Evolutionary conservation across 2,113 vertebrate species (phyloP).

Genomic region (Hiodon alosoides): DNA sequence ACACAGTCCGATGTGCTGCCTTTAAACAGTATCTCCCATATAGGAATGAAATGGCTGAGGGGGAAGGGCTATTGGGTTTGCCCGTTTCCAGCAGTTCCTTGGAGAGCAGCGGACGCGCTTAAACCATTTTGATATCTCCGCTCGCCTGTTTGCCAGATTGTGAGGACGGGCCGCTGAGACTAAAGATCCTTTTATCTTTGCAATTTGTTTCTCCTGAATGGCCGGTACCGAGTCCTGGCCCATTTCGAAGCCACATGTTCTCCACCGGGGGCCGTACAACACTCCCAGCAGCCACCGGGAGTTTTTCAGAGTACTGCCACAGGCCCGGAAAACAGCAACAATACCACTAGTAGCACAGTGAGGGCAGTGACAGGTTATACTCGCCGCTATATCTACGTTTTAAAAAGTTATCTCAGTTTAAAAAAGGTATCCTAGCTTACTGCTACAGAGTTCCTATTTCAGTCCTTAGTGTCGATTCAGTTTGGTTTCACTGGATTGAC

Average conservation of each 20-base stretch:
- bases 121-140: not conserved
- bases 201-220: not conserved
- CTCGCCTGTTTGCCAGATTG: not conserved
- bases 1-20: too few relatives aligned
- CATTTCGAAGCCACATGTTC: not conserved
- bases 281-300: not conserved
- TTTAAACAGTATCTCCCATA: too few relatives aligned
- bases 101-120: not conserved
- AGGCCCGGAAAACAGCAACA: not conserved
- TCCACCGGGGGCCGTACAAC: conserved; percentile 1
- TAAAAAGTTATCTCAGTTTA: too few relatives aligned
- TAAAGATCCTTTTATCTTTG: not conserved
- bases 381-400: too few relatives aligned
- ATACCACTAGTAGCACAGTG: not conserved
- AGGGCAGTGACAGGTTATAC: not conserved
- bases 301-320: not conserved
- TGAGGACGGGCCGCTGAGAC: not conserved
- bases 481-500: too few relatives aligned
- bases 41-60: too few relatives aligned
- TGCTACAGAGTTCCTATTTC: too few relatives aligned
- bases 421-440: too few relatives aligned
- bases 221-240: not conserved
- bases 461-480: too few relatives aligned
- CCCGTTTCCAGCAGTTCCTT: not conserved
- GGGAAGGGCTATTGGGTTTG: not conserved